Base-by-base conservation (phyloP, 1,140 invertebrate species). In the Drosophila elegans region DNA sequence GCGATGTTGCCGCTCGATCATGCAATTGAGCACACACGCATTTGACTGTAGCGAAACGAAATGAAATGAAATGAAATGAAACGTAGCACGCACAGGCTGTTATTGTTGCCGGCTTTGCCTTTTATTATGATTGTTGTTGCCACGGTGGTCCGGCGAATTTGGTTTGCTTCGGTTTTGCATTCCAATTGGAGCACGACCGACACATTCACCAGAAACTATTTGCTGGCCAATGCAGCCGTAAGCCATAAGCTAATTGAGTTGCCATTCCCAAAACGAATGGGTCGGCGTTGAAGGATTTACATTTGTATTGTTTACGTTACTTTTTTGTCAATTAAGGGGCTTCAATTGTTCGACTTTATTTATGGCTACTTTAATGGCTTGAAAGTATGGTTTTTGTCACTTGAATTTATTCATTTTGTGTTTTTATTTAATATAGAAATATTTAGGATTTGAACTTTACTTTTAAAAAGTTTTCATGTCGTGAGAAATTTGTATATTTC, bases 1-100 rank as follows among this genome's bases (percentile, higher is more conserved):
- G 29, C 34, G 72, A 48, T 61, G 69, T 51, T 78, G 61, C 67
- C 73, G 72, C 63, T 81, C 78, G 82, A 86, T 86, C 83, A 86
- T 86, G 83, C 83, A 89, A 89, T 90, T 84, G 80, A 89, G 77
- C 62, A 84, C 85, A 89, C 80, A 89, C 84, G 83, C 83, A 86
- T 79, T 88, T 86, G 83, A 53, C 83, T 86, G 82, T 88, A 88
- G 82, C 83, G 85, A 89, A 89, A 89, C 89, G 77, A 89, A 88
- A 83, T 88, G 79, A 88, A 88, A 74, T 88, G 77, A 80, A 89
- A 89, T 88, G 80, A 89, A 89, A 89, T 89, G 84, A 89, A 89
- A 88, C 79, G 84, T 80, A 78, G 80, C 84, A 89, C 84, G 85
- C 84, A 89, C 69, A 72, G 75, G 64, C 77, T 52, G 41, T 68